A percentile compares a stretch with the other conserved stretches of the same genome.
These are phyloP conservation scores for Phorcus lineatus DNA, from an alignment of 2,888 invertebrate species.

Conservation along the genomic window DNA sequence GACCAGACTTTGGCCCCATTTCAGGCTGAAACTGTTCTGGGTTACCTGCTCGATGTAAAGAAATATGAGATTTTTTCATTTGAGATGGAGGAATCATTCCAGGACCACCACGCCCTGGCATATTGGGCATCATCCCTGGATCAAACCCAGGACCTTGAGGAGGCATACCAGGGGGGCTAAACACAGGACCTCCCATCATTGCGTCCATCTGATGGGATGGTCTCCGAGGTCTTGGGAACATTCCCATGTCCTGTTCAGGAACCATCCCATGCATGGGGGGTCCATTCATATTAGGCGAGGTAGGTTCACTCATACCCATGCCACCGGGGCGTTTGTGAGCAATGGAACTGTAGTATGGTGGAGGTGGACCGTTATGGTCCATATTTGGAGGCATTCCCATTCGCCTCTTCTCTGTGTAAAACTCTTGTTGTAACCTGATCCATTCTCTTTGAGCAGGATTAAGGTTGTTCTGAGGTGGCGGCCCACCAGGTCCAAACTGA, in stretches of 20 bases:
- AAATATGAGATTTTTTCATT: slow-evolving; percentile 59
- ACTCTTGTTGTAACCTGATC: slow-evolving; percentile 92
- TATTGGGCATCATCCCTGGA: slow-evolving; percentile 46
- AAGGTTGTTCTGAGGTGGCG: slow-evolving; percentile 65
- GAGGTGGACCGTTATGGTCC: slow-evolving; percentile 57
- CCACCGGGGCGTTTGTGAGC: slow-evolving; percentile 64
- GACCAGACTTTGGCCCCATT: slow-evolving; percentile 22
- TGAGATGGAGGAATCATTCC: slow-evolving; percentile 42
- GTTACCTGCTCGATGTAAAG: slow-evolving; percentile 71
- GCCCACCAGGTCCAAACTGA: slow-evolving; percentile 55
- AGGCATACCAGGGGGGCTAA: slow-evolving; percentile 50
- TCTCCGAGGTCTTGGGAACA: slow-evolving; percentile 56
- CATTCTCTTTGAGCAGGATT: slow-evolving; percentile 86
- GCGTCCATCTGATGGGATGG: slow-evolving; percentile 41
- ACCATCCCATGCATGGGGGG: slow-evolving; percentile 54
- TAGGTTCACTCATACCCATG: slow-evolving; percentile 65
- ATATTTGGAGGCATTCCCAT: slow-evolving; percentile 64
- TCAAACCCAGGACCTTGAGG: slow-evolving; percentile 51
- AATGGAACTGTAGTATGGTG: slow-evolving; percentile 68
- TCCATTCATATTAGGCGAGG: slow-evolving; percentile 70
- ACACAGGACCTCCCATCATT: slow-evolving; percentile 43
- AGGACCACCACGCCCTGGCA: slow-evolving; percentile 36
- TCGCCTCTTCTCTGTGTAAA: slow-evolving; percentile 64
- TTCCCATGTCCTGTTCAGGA: slow-evolving; percentile 51
- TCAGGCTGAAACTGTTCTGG: slow-evolving; percentile 73